phyloP scores from a whole-genome alignment of 1,140 invertebrate genomes.

The Nautilus pompilius region DNA sequence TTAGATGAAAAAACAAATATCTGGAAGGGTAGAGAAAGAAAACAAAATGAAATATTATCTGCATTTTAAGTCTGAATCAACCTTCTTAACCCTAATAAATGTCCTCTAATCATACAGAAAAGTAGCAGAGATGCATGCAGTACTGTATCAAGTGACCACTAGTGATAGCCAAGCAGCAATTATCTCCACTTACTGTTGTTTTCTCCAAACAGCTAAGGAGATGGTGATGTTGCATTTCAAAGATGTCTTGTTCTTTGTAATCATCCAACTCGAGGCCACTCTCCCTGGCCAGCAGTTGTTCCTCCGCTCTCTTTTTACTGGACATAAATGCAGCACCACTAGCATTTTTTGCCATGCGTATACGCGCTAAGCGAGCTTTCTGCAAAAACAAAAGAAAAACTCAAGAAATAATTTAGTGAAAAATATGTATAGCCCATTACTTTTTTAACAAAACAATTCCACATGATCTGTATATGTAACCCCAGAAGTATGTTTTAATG shows the following conservation, averaged over 20 bases:
- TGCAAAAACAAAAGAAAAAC: conserved; percentile 58
- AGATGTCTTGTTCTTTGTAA: conserved; percentile 89
- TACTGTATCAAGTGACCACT: too few relatives aligned
- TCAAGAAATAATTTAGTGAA: not conserved
- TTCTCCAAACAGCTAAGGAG: conserved; percentile 95
- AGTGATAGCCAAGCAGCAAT: too few relatives aligned
- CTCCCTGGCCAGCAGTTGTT: conserved; percentile 61
- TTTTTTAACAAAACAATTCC: not conserved
- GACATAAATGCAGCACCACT: conserved; percentile 97
- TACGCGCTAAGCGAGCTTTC: conserved; percentile 97
- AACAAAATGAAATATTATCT: too few relatives aligned
- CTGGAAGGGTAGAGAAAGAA: too few relatives aligned
- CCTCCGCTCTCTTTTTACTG: conserved; percentile 99
- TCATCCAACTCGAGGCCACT: conserved; percentile 70
- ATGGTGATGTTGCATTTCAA: conserved; percentile 99
- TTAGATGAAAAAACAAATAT: too few relatives aligned
- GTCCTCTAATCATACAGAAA: too few relatives aligned
- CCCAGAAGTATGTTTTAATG: too few relatives aligned
- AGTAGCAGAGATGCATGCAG: too few relatives aligned
- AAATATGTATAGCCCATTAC: not conserved
- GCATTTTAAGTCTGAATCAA: too few relatives aligned
- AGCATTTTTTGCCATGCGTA: conserved; percentile 97
- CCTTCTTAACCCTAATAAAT: too few relatives aligned
- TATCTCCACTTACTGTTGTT: conserved; percentile 77
- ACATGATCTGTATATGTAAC: not conserved